Conservation (phyloP, 2,797 vertebrate genomes). For the Coregonus sp. region DNA sequence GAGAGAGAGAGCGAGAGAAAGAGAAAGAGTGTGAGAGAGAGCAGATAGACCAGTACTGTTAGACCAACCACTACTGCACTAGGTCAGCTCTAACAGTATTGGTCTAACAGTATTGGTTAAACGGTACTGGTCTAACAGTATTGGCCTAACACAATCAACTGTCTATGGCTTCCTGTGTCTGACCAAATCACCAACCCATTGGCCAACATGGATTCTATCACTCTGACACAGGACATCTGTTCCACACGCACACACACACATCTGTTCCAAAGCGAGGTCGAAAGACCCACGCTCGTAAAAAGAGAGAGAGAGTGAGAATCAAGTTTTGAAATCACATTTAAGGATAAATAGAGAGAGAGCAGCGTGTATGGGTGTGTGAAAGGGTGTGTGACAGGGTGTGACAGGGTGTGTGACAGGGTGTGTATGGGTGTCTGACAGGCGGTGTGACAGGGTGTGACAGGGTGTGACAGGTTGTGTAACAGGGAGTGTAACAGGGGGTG, state of each 20-base stretch:
- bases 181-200: background rate
- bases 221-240: background rate
- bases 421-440: too few species aligned
- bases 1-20: too few species aligned
- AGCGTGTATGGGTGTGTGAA: background rate
- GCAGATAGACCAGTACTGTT: too few species aligned
- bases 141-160: background rate
- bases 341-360: too few species aligned
- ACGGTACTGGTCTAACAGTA: too few species aligned
- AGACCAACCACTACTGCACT: too few species aligned
- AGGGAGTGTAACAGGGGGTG: background rate
- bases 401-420: slow-evolving; percentile 18
- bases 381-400: background rate
- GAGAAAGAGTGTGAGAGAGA: too few species aligned
- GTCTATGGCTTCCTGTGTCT: background rate
- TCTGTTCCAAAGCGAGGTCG: slow-evolving; percentile 15
- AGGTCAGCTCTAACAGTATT: background rate
- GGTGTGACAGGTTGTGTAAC: background rate
- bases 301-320: background rate
- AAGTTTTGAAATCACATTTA: background rate
- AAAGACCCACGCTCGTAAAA: slow-evolving; percentile 50
- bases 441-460: background rate
- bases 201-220: background rate
- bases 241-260: background rate
- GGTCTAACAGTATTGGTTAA: too few species aligned